Base-by-base conservation (phyloP, 2,797 vertebrate species). In the Melopsittacus undulatus region DNA sequence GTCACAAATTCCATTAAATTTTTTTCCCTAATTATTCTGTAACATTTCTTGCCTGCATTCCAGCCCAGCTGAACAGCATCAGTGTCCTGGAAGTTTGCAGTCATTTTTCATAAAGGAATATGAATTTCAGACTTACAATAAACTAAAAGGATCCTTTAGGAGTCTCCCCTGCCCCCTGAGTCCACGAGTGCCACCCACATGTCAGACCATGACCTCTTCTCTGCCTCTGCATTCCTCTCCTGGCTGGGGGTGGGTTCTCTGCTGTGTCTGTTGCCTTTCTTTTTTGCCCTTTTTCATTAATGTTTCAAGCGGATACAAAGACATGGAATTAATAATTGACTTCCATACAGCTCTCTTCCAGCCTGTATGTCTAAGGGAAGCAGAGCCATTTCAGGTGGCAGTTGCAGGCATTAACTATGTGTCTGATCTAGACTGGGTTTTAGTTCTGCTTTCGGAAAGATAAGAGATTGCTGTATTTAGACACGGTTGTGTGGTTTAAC, bases 211-310 rank as follows among this genome's bases (percentile, higher is more conserved):
- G 94, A 96, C 95, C 91, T 94, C 22, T 18, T 51, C 73, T 93
- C 54, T 93, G 89, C 84, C 51, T 92, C 70, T 83, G 74, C 95
- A 95, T 97, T 96, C 95, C 89, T 83, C 40, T 87, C 38, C 40
- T 94, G 67, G 81, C 61, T 87, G 77, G 90, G 90, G 83, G 74
- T 90, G 67, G 63, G 22, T 90, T 92, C 64, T 79, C 64, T 84
- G 62, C 67, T 94, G 16, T 77, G 13, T 67, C 59, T 91, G 17
- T 52, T 83, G 52, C 29, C 7, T 74, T 70, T 59, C 1, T 66
- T 66, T 29, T 69, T 34, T 29, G 10, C 23, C 1, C 8, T 51
- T 84, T 72, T 75, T 59, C 13, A 10, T 68, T 87, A 13, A 67
- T 21, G 26, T 92, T 94, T 81, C 43, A 66, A 83, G 27, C 20